Evolutionary conservation across 2,113 vertebrate genomes (phyloP).

Genomic region (Platichthys flesus): DNA sequence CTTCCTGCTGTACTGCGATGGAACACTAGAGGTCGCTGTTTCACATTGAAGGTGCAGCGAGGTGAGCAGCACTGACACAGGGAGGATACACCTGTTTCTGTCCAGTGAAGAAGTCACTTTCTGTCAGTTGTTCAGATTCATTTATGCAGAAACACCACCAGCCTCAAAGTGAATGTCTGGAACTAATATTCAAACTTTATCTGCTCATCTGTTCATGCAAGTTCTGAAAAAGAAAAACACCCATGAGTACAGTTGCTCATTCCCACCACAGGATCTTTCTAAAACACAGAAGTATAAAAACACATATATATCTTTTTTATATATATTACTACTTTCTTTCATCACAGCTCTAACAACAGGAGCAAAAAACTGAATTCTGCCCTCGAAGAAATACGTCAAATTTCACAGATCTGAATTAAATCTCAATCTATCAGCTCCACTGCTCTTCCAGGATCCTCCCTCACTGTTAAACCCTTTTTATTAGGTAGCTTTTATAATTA

Average conservation of each 20-base stretch:
- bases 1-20: background rate
- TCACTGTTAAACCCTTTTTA: background rate
- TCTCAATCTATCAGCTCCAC: background rate
- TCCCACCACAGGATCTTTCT: no score
- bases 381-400: background rate
- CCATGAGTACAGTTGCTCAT: no score
- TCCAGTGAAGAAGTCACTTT: background rate
- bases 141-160: background rate
- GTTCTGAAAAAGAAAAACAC: background rate
- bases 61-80: conserved; percentile 2
- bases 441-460: background rate
- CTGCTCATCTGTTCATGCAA: background rate
- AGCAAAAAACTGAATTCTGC: background rate
- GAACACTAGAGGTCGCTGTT: conserved; percentile 71
- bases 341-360: background rate
- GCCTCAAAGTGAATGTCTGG: background rate
- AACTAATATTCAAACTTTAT: background rate
- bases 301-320: no score
- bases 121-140: background rate
- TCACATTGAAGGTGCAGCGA: conserved; percentile 12
- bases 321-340: background rate
- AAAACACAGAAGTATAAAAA: background rate
- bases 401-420: background rate
- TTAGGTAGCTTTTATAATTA: no score
- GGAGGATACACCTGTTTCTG: conserved; percentile 43